Evolutionary conservation across 2,888 invertebrate genomes (phyloP), one percentile per base, ranked within the genome.

Genomic region (Ceratothoa steindachneri): DNA sequence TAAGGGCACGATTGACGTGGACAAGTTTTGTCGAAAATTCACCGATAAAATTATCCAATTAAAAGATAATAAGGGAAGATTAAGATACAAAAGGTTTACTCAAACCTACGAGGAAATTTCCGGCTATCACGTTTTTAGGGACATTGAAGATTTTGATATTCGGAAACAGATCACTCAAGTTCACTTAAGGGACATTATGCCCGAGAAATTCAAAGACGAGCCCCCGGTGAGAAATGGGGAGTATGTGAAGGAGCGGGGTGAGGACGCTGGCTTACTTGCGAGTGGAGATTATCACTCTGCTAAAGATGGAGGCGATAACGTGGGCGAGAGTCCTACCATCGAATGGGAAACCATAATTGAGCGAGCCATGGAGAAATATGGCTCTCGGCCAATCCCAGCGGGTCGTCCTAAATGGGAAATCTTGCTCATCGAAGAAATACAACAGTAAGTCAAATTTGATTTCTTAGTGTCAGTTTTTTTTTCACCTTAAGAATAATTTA

Each of bases 371-470:
- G 60, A 60, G 1, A 60, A 7, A 24, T 60, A 60, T 24, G 60
- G 60, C 12, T 1, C 60, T 24, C 19, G 60, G 3, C 22, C 2
- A 60, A 60, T 60, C 2, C 24, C 60, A 1, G 2, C 19, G 24
- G 60, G 60, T 2, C 1, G 19, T 60, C 60, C 60, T 12, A n/a
- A 60, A 60, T 60, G 60, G 60, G 60, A 60, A 60, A 60, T 60
- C 24, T 1, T 60, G 1, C 60, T 60, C 9, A 3, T 60, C 60
- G 60, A 60, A 24, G 60, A 60, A 60, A 9, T 22, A 60, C n/a
- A 60, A 7, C 2, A 24, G 60, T 60, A 60, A 7, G 60, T 9
- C 5, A 9, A 41, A 9, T 41, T 41, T 41, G 15, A 41, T 41
- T 41, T 41, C 15, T 41, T 41, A 41, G 15, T 41, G 5, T 41